phyloP scores from a whole-genome alignment of 2,797 vertebrate species.

The Syncerus caffer region DNA sequence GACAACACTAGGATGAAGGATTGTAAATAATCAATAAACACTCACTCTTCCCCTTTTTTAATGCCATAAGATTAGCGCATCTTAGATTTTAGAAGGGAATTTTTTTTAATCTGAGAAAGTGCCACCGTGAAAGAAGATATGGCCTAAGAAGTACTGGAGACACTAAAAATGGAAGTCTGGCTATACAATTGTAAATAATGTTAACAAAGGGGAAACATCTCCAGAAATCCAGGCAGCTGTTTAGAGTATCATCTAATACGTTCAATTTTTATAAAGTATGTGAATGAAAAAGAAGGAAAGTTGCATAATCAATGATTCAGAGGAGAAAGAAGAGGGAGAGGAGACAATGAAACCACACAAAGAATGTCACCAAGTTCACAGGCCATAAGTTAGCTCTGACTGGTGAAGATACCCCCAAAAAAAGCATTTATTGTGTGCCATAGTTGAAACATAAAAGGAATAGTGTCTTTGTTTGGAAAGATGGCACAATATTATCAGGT shows the following conservation, averaged over 20 bases:
- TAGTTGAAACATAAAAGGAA: neutral
- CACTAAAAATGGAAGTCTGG: neutral
- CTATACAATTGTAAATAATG: neutral
- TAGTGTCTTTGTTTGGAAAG: neutral
- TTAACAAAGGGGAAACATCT: neutral
- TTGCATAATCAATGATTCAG: neutral
- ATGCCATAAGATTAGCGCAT: neutral
- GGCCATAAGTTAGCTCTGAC: neutral
- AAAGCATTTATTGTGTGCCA: neutral
- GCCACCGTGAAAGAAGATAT: neutral
- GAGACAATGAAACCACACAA: neutral
- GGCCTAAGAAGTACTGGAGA: neutral
- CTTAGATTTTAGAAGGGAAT: neutral
- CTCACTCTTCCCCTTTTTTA: neutral
- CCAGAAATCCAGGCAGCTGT: neutral
- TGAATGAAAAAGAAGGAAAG: neutral
- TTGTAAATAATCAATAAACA: neutral
- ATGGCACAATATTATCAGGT: neutral
- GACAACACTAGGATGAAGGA: neutral
- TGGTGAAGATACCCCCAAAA: neutral
- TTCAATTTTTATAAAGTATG: neutral
- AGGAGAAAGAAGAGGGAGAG: neutral
- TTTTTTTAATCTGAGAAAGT: neutral
- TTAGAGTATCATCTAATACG: neutral
- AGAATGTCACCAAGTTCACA: neutral